Evolutionary conservation across 2,113 vertebrate genomes (phyloP).

Genomic region (Anser cygnoides): DNA sequence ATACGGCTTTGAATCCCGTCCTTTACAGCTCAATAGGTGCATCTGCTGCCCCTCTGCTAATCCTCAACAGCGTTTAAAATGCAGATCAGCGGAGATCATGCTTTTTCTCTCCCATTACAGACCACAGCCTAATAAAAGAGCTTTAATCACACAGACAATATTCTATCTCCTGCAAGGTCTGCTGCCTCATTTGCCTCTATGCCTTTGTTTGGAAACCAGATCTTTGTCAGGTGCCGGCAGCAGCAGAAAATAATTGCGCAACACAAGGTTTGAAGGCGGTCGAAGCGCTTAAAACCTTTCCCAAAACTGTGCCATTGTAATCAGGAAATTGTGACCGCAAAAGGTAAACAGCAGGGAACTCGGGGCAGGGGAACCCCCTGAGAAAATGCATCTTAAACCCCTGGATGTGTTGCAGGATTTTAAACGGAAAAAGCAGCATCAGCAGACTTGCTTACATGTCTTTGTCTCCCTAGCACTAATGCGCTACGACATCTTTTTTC

Average conservation of each 20-base stretch:
- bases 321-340: background rate
- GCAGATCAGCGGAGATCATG: constrained; percentile 51
- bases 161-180: constrained; percentile 42
- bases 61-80: constrained; percentile 61
- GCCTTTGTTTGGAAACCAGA: constrained; percentile 51
- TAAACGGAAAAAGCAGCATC: constrained; percentile 43
- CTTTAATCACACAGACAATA: constrained; percentile 39
- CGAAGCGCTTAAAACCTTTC: background rate
- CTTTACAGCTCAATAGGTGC: constrained; percentile 60
- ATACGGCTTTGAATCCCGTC: background rate
- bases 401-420: background rate
- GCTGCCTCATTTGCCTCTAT: constrained; percentile 33
- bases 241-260: constrained; percentile 5
- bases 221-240: constrained; percentile 27
- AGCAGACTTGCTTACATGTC: constrained; percentile 27
- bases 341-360: constrained; percentile 26
- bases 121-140: constrained; percentile 27
- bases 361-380: background rate
- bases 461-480: constrained; percentile 51
- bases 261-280: background rate
- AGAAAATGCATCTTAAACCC: constrained; percentile 12
- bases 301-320: background rate
- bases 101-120: constrained; percentile 22
- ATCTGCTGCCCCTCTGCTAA: constrained; percentile 64
- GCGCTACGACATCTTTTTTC: background rate